Evolutionary conservation across 2,888 invertebrate species (phyloP), one percentile per base, ranked within the genome.

Genomic region (Oconnorella tubifera): DNA sequence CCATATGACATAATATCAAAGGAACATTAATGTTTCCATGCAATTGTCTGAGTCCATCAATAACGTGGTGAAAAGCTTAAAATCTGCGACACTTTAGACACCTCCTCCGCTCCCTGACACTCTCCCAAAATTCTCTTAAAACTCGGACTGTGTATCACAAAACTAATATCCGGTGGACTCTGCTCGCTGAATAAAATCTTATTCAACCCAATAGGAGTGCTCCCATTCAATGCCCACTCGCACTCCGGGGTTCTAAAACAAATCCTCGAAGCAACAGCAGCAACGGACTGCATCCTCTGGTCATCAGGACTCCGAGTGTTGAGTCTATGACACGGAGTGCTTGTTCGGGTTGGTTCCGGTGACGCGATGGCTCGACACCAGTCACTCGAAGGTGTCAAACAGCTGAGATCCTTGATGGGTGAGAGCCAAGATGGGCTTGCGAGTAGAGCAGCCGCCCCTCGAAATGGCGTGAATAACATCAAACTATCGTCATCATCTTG

Each of bases 391-490:
- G 53, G 53, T 6, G 53, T 51, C 53, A 51, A 25, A 6, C 14
- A 23, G 10, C 53, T 27, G 53, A 51, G 25, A 27, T 51, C 53
- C 25, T 27, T 51, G 53, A 51, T 51, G 6, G 53, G 53, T 19
- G 53, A 51, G 14, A 51, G 25, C 53, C 53, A 51, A 27, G 53
- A 51, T 6, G 53, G 53, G 25, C 53, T 51, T 10, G 14, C 10
- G 6, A 51, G 53, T 4, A 51, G 53, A 10, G 53, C 53, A 27
- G 53, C 10, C 40, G 40, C 40, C 10, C 40, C 40, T 6, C 53
- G 53, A 48, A 33, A 55, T n/a, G 56, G 56, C 10, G 62, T 56
- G 29, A 60, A 50, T 31, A 60, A 31, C 60, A 60, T 60, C 10
- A 29, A 31, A 28, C 10, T 50, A n/a, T 49, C 50, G 51, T 60